Evolutionary conservation across 2,888 invertebrate genomes (phyloP), one percentile per base, ranked within the genome.

Genomic region (Xanthorhoe designata): DNA sequence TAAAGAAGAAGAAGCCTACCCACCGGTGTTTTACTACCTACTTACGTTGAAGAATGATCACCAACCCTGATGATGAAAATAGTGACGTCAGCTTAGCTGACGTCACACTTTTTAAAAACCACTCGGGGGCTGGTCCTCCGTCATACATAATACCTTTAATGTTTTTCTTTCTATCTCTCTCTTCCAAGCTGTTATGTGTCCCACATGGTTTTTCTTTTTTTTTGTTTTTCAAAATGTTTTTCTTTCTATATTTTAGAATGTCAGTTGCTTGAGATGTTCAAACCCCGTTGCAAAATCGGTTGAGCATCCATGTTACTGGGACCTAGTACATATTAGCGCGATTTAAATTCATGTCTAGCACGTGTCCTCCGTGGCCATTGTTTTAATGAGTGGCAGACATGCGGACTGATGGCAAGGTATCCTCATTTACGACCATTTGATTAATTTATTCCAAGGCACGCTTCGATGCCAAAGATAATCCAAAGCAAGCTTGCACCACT

Each of bases 291-390:
- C 47, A 17, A 1, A 47, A 47, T 15, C 15, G 47, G 15, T 47
- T 47, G 47, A 47, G 15, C 17, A 15, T 7, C 15, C 15, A 7
- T 47, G 17, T 13, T 6, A 47, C 15, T 47, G 17, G 47, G 47
- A 17, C 17, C 47, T 47, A 42, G 38, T 42, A 42, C 38, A 51
- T 56, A 63, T 59, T 58, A 67, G 19, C 51, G 56, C 60, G 53
- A 64, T 68, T 68, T 42, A 57, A 68, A 63, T 61, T 68, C 51
- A 68, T 42, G 50, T 67, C 52, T 47, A 42, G 50, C 66, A 67
- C 67, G 64, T 64, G 67, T 56, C 45, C 18, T 29, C 56, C 58
- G 56, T 60, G 56, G 2, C 63, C 24, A 60, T 56, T 67, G 59
- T 59, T 52, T 29, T 60, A 60, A 63, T 62, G 59, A 62, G 59